phyloP scores from a whole-genome alignment of 2,113 vertebrate genomes.

The Notothenia coriiceps region DNA sequence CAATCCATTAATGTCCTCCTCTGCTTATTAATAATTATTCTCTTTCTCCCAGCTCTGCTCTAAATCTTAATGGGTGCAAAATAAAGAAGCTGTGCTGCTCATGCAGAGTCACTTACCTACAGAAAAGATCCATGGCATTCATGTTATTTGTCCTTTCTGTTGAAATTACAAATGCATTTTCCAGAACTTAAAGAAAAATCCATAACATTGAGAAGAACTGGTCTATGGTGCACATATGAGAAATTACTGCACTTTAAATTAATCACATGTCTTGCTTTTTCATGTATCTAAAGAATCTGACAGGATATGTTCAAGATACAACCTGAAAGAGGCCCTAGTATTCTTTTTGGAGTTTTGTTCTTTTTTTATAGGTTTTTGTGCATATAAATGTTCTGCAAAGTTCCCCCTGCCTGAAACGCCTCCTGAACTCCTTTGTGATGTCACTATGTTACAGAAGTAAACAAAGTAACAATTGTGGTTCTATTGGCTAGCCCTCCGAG shows the following conservation, averaged over 20 bases:
- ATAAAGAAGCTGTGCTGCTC: constrained; percentile 3
- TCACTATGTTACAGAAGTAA: too few species aligned
- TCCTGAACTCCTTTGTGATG: too few species aligned
- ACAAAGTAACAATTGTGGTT: too few species aligned
- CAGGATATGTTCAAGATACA: not conserved
- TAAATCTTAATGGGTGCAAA: constrained; percentile 11
- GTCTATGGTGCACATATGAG: not conserved
- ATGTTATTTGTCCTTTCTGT: not conserved
- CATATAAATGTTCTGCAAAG: too few species aligned
- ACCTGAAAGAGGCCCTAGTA: too few species aligned
- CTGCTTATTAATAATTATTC: not conserved
- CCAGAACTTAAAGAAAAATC: not conserved
- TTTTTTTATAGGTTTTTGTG: too few species aligned
- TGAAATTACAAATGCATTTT: not conserved
- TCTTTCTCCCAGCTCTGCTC: not conserved
- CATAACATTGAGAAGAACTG: not conserved
- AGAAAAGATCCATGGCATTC: not conserved
- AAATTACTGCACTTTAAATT: not conserved
- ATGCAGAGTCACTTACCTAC: not conserved
- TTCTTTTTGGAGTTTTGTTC: too few species aligned
- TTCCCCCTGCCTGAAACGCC: too few species aligned
- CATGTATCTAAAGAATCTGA: too few species aligned
- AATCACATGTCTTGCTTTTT: not conserved
- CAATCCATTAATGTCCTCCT: constrained; percentile 8
- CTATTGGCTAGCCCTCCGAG: too few species aligned